Percentiles rank a stretch among this genome's conserved stretches.
phyloP scores from a whole-genome alignment of 1,140 invertebrate genomes.

The Drosophila orosa region DNA sequence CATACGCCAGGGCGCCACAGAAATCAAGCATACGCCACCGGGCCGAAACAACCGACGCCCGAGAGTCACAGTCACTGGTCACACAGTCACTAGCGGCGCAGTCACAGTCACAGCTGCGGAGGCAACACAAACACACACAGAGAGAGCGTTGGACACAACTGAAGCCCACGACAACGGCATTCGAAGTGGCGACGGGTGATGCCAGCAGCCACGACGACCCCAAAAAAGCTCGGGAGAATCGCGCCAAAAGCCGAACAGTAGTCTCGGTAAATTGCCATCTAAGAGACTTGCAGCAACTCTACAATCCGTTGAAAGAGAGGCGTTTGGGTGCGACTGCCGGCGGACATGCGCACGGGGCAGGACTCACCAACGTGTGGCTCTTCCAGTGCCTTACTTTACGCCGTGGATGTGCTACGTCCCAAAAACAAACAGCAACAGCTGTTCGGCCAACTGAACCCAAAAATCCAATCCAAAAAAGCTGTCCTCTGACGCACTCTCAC shows the following conservation, averaged over 20 bases:
- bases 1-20: conserved; percentile 27
- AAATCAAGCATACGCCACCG: conserved; percentile 46
- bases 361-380: conserved; percentile 49
- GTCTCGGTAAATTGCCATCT: conserved; percentile 1
- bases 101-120: conserved; percentile 3
- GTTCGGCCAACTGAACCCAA: conserved; percentile 24
- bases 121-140: conserved; percentile 6
- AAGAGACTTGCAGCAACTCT: conserved; percentile 7
- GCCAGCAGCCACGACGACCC: conserved; percentile 33
- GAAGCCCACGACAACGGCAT: conserved; percentile 75
- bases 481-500: conserved; percentile 51
- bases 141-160: conserved; percentile 57
- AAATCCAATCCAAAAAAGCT: conserved; percentile 34
- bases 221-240: conserved; percentile 14
- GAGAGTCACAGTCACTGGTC: conserved; percentile 24
- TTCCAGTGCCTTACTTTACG: conserved; percentile 53
- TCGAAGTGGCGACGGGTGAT: conserved; percentile 59
- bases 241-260: conserved; percentile 23
- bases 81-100: conserved; percentile 20
- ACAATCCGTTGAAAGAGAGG: conserved; percentile 24
- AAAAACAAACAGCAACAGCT: conserved; percentile 59
- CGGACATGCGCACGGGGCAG: conserved; percentile 39
- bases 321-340: conserved; percentile 60
- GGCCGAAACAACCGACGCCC: conserved; percentile 23
- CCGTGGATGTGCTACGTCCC: conserved; percentile 23